Conservation (phyloP, 2,888 invertebrate species). For the Caenorhabditis sp. region DNA sequence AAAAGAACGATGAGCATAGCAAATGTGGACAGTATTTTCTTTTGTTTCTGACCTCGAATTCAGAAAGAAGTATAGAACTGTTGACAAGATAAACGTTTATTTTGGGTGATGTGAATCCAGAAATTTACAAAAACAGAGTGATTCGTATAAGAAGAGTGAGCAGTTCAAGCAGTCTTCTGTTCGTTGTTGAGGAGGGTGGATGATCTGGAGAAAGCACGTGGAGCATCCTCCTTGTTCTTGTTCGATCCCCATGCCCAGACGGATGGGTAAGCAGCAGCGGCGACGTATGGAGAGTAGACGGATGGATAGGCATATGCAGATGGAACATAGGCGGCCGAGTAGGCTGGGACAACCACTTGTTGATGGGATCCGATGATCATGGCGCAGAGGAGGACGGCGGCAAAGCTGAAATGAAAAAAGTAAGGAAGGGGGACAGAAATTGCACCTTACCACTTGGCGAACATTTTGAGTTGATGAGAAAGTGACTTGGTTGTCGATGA, state of each 20-base stretch:
- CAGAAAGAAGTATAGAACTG: no score
- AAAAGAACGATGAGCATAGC: no score
- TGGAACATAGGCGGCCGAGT: slow-evolving; percentile 50
- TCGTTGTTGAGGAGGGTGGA: slow-evolving; percentile 47
- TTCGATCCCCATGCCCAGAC: slow-evolving; percentile 61
- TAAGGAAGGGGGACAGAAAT: background rate
- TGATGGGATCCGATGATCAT: slow-evolving; percentile 51
- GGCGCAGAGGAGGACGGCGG: slow-evolving; percentile 58
- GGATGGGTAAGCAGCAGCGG: slow-evolving; percentile 53
- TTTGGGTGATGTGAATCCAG: no score
- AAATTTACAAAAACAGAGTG: slow-evolving; percentile 18
- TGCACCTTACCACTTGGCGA: slow-evolving; percentile 55
- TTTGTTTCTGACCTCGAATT: no score
- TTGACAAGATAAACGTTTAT: no score
- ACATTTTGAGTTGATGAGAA: slow-evolving; percentile 40
- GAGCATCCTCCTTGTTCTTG: slow-evolving; percentile 53
- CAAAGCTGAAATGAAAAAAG: slow-evolving; percentile 33
- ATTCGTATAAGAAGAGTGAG: background rate
- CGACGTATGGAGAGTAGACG: slow-evolving; percentile 57
- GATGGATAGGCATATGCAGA: slow-evolving; percentile 55
- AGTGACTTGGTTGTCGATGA: slow-evolving; percentile 43
- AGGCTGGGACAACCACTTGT: slow-evolving; percentile 54
- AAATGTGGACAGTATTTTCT: no score
- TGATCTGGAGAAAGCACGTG: slow-evolving; percentile 50
- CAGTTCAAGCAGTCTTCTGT: slow-evolving; percentile 42